phyloP scores from a whole-genome alignment of 2,797 vertebrate genomes.

The Hemitrygon akajei region DNA sequence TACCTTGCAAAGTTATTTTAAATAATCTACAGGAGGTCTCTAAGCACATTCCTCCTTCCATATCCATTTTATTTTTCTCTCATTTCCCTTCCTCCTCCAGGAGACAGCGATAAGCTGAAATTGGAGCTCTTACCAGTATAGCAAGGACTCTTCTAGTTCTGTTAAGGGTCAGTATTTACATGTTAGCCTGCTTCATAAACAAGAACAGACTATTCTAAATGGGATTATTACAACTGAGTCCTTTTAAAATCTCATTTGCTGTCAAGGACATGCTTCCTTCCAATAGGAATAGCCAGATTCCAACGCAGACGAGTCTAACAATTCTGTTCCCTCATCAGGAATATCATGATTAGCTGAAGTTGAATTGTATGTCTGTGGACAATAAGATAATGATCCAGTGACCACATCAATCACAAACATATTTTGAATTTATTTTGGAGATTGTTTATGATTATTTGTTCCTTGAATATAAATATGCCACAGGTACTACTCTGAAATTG shows the following conservation, averaged over 20 bases:
- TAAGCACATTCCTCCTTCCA: neutral
- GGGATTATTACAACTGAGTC: neutral
- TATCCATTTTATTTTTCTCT: neutral
- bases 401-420: neutral
- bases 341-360: neutral
- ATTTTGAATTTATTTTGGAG: neutral
- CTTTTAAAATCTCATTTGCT: neutral
- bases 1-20: constrained; percentile 23
- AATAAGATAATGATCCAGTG: neutral
- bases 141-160: neutral
- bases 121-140: neutral
- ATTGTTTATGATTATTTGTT: neutral
- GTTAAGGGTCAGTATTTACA: neutral
- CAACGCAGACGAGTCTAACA: neutral
- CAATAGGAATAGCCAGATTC: neutral
- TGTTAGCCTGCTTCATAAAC: neutral
- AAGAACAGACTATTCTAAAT: too few species aligned
- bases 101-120: neutral
- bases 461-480: neutral
- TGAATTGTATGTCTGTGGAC: neutral
- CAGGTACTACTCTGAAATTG: neutral
- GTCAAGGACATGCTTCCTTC: neutral
- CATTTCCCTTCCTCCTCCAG: neutral
- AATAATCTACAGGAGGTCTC: neutral
- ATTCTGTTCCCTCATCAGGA: neutral